Percentiles rank a stretch among this genome's conserved stretches.
phyloP scores from a whole-genome alignment of 2,797 vertebrate species.

The Acrocephalus scirpaceus region DNA sequence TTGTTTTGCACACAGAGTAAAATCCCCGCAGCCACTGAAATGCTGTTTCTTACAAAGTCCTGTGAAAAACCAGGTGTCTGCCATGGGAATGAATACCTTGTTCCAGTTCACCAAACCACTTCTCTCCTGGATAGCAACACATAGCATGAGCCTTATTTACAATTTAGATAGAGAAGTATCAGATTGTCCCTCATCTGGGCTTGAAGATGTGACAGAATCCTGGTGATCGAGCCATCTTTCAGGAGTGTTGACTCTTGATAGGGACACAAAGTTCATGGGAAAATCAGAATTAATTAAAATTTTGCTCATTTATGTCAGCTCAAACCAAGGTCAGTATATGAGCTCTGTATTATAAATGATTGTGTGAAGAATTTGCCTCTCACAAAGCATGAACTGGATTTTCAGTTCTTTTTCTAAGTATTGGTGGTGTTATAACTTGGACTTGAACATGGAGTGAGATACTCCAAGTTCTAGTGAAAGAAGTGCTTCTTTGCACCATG shows the following conservation, averaged over 20 bases:
- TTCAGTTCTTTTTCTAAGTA: constrained; percentile 1
- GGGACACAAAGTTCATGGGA: neutral
- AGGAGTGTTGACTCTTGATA: neutral
- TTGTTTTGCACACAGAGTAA: neutral
- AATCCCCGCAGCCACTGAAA: neutral
- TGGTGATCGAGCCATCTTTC: neutral
- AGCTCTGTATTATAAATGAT: neutral
- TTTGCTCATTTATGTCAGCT: neutral
- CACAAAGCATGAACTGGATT: neutral
- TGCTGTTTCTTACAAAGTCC: neutral
- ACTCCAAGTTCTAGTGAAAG: neutral
- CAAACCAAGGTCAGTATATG: neutral
- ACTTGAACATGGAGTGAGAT: neutral
- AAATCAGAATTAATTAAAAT: neutral
- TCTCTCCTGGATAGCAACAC: neutral
- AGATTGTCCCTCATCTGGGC: neutral
- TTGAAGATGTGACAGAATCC: neutral
- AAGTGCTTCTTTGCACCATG: neutral
- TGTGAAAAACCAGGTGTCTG: neutral
- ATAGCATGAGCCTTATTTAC: neutral
- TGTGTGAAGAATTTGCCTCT: constrained; percentile 47
- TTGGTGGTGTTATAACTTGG: constrained; percentile 45
- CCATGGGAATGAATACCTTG: neutral
- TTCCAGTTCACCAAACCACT: neutral
- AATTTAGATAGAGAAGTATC: neutral